A percentile compares a stretch with the other conserved stretches of the same genome.
These are phyloP conservation scores for Buceros bicornis DNA, from an alignment of 2,797 vertebrate species.

Conservation along the genomic window DNA sequence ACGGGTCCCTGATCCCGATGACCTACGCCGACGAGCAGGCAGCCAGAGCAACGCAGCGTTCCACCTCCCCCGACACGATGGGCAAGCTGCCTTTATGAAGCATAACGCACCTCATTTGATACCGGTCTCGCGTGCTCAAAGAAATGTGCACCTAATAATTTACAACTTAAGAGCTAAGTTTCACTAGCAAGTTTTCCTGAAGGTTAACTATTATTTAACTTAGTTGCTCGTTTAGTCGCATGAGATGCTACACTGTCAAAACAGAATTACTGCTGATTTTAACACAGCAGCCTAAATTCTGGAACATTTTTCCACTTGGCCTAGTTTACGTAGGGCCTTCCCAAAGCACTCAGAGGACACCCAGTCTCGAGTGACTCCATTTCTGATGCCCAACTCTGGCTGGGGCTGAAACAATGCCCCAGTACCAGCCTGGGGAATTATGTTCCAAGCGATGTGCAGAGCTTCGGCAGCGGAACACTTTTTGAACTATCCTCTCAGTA, in stretches of 20 bases:
- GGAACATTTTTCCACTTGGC: not conserved
- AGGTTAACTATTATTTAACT: not conserved
- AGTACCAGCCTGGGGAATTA: not conserved
- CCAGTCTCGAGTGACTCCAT: not conserved
- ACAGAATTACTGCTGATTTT: not conserved
- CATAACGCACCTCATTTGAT: not conserved
- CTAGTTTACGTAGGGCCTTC: not conserved
- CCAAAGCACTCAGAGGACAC: not conserved
- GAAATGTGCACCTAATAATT: rapidly evolving
- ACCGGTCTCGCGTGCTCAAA: not conserved
- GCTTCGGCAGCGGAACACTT: rapidly evolving
- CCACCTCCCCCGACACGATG: rapidly evolving
- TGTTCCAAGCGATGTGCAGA: rapidly evolving
- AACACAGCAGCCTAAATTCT: not conserved
- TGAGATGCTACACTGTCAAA: rapidly evolving
- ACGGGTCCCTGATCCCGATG: rapidly evolving
- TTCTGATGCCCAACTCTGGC: not conserved
- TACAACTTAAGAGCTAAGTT: not conserved
- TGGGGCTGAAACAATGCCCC: not conserved
- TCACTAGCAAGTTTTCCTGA: not conserved
- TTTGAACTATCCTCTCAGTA: not conserved
- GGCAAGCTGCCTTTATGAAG: not conserved
- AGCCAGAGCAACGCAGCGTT: rapidly evolving
- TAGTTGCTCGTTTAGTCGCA: not conserved
- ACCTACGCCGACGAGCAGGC: not conserved